phyloP scores from a whole-genome alignment of 1,140 invertebrate genomes.

The Onthophagus taurus region DNA sequence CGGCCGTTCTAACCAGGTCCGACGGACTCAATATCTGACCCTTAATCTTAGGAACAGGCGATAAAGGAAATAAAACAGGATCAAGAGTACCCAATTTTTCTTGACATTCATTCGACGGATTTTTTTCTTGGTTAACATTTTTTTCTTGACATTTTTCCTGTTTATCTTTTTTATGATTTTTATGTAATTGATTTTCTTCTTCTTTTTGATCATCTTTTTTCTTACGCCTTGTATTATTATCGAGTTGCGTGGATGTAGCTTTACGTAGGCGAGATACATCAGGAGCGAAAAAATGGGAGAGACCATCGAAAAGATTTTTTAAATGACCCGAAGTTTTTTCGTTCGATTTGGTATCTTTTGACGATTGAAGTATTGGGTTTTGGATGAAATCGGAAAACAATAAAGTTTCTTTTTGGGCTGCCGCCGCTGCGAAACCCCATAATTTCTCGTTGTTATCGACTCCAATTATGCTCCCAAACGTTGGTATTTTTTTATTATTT shows the following conservation, averaged over 20 bases:
- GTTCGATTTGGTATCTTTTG: constrained; percentile 32
- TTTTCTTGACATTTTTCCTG: neutral
- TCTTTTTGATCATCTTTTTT: constrained; percentile 7
- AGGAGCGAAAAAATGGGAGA: constrained; percentile 70
- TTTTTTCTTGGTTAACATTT: neutral
- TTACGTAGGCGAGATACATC: constrained; percentile 28
- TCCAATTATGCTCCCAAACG: constrained; percentile 43
- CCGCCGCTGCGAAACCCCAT: constrained; percentile 70
- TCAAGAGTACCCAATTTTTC: neutral
- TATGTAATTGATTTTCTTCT: no score
- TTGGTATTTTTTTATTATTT: constrained; percentile 24
- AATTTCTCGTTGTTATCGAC: constrained; percentile 40
- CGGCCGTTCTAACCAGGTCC: constrained; percentile 53
- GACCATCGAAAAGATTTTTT: constrained; percentile 70
- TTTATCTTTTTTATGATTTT: neutral
- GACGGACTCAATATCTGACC: constrained; percentile 47
- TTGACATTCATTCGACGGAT: neutral
- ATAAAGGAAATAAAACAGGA: neutral
- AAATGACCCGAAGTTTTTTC: constrained; percentile 47
- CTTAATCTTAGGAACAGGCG: constrained; percentile 10
- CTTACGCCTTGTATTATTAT: constrained; percentile 41
- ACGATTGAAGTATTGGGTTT: no score
- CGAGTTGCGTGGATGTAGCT: constrained; percentile 40
- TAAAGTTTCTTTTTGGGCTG: constrained; percentile 42
- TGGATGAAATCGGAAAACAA: constrained; percentile 26